Evolutionary conservation across 2,797 vertebrate species (phyloP).

Genomic region (Dendrocincla fuliginosa): DNA sequence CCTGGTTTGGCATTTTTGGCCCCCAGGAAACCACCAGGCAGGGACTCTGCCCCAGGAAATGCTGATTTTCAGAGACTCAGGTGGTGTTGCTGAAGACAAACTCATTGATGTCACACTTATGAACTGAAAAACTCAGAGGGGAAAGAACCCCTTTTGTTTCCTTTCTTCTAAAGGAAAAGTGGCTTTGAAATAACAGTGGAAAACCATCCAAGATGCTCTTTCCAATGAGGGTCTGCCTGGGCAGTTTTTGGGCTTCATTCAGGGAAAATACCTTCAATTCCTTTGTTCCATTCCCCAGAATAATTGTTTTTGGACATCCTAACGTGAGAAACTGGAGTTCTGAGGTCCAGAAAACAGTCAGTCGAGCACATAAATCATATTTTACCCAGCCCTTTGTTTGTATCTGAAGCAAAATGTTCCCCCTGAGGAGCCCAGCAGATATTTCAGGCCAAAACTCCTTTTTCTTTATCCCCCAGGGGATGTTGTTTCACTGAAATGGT

Average conservation of each 20-base stretch:
- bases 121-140: not conserved
- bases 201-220: not conserved
- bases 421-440: not conserved
- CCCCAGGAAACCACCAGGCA: not conserved
- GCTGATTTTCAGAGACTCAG: not conserved
- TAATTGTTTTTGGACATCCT: not conserved
- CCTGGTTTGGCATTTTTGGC: not conserved
- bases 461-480: not conserved
- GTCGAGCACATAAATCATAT: not conserved
- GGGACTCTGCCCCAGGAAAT: not conserved
- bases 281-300: not conserved
- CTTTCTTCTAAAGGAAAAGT: not conserved
- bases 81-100: not conserved
- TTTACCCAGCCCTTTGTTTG: not conserved
- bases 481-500: not conserved
- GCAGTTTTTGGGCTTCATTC: not conserved
- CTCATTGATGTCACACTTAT: not conserved
- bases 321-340: not conserved
- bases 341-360: not conserved
- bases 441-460: not conserved
- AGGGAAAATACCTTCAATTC: not conserved
- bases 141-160: not conserved
- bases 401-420: not conserved
- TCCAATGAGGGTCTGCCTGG: not conserved
- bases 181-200: not conserved